Evolutionary conservation across 2,797 vertebrate genomes (phyloP), one percentile per base, ranked within the genome.

Genomic region (Alfaro cultratus): DNA sequence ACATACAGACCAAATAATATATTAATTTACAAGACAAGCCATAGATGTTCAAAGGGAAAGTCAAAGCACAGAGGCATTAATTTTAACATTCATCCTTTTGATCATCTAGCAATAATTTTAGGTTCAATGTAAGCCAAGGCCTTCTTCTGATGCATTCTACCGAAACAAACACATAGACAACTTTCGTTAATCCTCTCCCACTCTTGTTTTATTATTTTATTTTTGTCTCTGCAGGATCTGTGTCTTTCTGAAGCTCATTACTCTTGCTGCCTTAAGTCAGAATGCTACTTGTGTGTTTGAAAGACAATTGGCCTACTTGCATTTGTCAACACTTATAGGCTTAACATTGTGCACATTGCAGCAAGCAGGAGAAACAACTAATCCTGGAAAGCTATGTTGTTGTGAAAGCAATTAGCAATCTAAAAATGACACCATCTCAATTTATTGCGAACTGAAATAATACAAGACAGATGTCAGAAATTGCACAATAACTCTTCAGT

Each of bases 41-140:
- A 51, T 75, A 73, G 85, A 89, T 85, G 84, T 92, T 93, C 87
- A 91, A 91, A 91, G 82, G 1, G 43, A 68, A 60, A 45, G 62
- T 79, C 82, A 87, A 87, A 87, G 31, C 82, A 31, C 64, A 70
- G 80, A 78, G 81, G 80, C 75, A 51, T 88, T 88, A 57, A 62
- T 75, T 85, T 87, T 73, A 81, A 71, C 80, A 70, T 87, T 89
- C 83, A 78, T 84, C 74, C 86, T 88, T 93, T 95, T 95, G 92
- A 94, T 95, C 91, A 92, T 91, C 82, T 74, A 60, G 81, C 78
- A 81, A 88, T 89, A 75, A 79, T 86, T 86, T 90, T 84, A 80
- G 80, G 72, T 88, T 87, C 70, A 81, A 92, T 94, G 85, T 93
- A 93, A 89, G 93, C 87, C 94, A 94, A 93, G 93, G 93, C 81